Base-by-base conservation (phyloP, 2,797 vertebrate species). In the Botia almorhae region DNA sequence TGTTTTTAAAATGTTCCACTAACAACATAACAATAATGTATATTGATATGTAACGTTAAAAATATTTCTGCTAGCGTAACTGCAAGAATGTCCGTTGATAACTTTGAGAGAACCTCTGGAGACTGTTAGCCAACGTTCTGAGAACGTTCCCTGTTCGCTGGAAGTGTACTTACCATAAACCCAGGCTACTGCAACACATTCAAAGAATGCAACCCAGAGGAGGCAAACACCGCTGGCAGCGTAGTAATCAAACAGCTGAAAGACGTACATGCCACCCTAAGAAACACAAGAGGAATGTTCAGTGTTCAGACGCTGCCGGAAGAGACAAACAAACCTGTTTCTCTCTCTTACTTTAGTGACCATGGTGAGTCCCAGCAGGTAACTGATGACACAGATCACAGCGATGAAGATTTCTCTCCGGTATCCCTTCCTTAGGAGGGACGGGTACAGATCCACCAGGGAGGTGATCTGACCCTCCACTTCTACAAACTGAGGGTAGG, bases 381-480 rank as follows among this genome's bases (percentile, higher is more conserved):
- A 99, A 94, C 98, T 99, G 82, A 97, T 90, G 92, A 92, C 93
- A 90, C 98, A 99, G 76, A 99, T 92, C 83, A 96, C 89, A 89
- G 97, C 97, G 80, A 99, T 99, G 92, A 99, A 99, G 94, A 98
- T 96, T 95, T 99, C 97, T 89, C 98, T 94, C 86, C 96, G 95
- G 93, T 98, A 97, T 92, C 97, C 97, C 94, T 97, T 99, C 95
- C 97, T 97, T 94, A 99, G 97, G 95, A 98, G 92, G 91, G 96
- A 92, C 69, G 98, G 98, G 93, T 98, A 97, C 92, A 99, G 95
- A 93, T 99, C 98, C 91, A 99, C 98, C 90, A 99, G 95, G 76
- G 98, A 98, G 56, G 98, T 99, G 95, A 99, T 98, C 96, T 99
- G 98, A 93, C 98, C 98, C 96, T 99, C 98, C 93, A 99, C 98